Conservation (phyloP, 2,888 invertebrate genomes). For the Zaprionus bogoriensis region DNA sequence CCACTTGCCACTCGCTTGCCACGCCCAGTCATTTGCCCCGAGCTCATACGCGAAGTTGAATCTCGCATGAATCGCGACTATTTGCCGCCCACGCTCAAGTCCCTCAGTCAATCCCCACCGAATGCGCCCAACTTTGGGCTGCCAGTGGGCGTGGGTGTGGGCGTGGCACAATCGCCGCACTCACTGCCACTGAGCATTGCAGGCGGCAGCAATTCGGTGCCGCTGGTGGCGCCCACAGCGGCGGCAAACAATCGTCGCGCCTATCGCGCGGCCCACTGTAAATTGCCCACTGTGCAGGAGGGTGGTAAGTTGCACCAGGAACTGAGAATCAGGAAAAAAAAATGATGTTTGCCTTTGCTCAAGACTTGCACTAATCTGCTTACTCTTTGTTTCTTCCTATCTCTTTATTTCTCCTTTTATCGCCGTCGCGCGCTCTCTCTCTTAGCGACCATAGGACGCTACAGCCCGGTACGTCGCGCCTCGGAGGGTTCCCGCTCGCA, state of each 20-base stretch:
- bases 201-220: constrained; percentile 53
- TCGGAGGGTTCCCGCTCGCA: constrained; percentile 87
- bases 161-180: constrained; percentile 34
- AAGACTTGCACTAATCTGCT: constrained; percentile 23
- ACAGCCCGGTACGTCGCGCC: constrained; percentile 95
- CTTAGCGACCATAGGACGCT: constrained; percentile 84
- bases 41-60: constrained; percentile 94
- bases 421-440: neutral
- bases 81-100: constrained; percentile 87
- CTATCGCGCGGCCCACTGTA: constrained; percentile 79
- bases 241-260: constrained; percentile 75
- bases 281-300: constrained; percentile 89
- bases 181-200: constrained; percentile 42
- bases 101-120: constrained; percentile 79
- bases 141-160: constrained; percentile 32
- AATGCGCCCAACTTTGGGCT: constrained; percentile 53
- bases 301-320: constrained; percentile 88
- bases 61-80: constrained; percentile 93
- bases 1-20: constrained; percentile 6
- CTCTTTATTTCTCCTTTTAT: neutral
- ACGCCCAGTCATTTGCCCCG: constrained; percentile 91
- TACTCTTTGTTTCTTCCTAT: neutral
- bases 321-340: too few relatives aligned
- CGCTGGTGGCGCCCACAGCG: constrained; percentile 62
- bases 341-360: neutral